phyloP scores from a whole-genome alignment of 2,113 vertebrate genomes.

The Nyctibius bracteatus region DNA sequence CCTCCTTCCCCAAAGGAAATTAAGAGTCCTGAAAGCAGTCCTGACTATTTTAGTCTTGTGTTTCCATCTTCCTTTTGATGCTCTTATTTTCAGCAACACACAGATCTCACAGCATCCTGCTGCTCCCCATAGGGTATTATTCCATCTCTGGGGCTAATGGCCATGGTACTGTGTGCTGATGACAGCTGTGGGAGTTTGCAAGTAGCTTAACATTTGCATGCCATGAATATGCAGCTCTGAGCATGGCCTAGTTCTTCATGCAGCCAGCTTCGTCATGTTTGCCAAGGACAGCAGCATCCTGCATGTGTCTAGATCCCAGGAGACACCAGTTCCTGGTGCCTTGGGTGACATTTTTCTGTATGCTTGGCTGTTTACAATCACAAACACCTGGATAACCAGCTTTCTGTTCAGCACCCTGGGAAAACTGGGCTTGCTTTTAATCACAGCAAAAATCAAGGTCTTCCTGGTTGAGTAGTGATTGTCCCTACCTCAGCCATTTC shows the following conservation, averaged over 20 bases:
- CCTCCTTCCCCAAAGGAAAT: background rate
- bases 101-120: background rate
- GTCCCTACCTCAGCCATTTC: background rate
- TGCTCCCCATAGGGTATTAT: background rate
- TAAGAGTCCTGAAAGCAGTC: background rate
- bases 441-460: slow-evolving; percentile 1
- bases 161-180: background rate
- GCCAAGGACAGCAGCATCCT: slow-evolving; percentile 8
- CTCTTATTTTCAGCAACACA: background rate
- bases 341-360: background rate
- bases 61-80: slow-evolving; percentile 16
- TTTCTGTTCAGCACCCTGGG: background rate
- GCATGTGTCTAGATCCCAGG: background rate
- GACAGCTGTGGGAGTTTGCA: slow-evolving; percentile 42
- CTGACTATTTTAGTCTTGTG: background rate
- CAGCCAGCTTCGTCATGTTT: background rate
- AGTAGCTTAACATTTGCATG: slow-evolving; percentile 45
- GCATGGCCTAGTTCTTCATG: slow-evolving; percentile 36
- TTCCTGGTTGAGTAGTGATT: background rate
- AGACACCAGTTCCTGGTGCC: background rate
- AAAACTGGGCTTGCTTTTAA: background rate
- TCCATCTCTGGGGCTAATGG: slow-evolving; percentile 12
- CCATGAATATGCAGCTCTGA: slow-evolving; percentile 49
- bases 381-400: background rate
- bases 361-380: background rate